These are phyloP conservation scores for Neolamprologus longior DNA, from an alignment of 2,113 vertebrate genomes.

Conservation along the genomic window DNA sequence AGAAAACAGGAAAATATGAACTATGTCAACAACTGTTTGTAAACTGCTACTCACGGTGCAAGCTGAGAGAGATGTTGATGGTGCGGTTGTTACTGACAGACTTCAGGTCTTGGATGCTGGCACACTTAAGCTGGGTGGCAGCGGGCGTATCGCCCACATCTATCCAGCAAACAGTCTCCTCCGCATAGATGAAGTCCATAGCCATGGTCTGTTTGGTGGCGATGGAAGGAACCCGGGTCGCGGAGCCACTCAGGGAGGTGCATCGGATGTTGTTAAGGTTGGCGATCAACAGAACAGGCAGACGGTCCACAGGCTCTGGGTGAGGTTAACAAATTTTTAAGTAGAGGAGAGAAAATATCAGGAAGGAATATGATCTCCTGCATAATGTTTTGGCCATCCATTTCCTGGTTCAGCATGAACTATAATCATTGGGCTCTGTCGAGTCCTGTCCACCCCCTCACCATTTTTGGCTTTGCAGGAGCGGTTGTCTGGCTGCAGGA, in stretches of 20 bases:
- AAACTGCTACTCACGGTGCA: conserved; percentile 84
- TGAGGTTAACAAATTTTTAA: background rate
- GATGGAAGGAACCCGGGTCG: conserved; percentile 79
- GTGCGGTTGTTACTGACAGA: conserved; percentile 79
- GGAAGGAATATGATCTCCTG: background rate
- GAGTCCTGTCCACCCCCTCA: conserved; percentile 32
- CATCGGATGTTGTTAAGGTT: conserved; percentile 95
- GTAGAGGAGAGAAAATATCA: background rate
- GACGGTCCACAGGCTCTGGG: conserved; percentile 78
- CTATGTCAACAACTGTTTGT: background rate
- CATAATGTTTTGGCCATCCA: background rate
- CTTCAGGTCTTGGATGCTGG: conserved; percentile 88
- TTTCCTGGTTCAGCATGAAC: background rate
- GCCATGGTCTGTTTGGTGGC: conserved; percentile 90
- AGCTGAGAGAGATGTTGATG: conserved; percentile 92
- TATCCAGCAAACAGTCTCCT: conserved; percentile 94
- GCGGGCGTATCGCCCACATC: conserved; percentile 84
- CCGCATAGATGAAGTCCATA: conserved; percentile 92
- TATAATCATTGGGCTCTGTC: background rate
- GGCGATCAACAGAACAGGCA: conserved; percentile 86
- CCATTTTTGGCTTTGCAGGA: conserved; percentile 98
- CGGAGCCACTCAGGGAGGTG: conserved; percentile 80
- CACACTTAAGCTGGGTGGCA: conserved; percentile 87
- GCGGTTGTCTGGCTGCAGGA: conserved; percentile 91
- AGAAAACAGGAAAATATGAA: background rate